Evolutionary conservation across 2,113 vertebrate species (phyloP), one percentile per base, ranked within the genome.

Genomic region (Raphicerus campestris): DNA sequence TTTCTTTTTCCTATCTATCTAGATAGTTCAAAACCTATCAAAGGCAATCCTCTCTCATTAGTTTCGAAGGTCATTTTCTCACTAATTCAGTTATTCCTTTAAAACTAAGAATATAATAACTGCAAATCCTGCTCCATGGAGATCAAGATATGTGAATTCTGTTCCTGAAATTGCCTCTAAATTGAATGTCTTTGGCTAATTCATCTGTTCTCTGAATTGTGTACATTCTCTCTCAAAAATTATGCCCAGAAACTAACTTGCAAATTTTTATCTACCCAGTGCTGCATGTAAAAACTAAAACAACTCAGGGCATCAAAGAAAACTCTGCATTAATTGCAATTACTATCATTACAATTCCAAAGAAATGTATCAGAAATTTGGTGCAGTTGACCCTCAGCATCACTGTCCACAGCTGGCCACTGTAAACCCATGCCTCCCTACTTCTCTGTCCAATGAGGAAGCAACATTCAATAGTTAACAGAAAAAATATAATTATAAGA

Each of bases 41-140:
- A 98, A 97, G 51, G 20, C 56, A 89, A 60, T 32, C 5, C n/a
- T 87, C 87, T 10, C 47, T 96, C 73, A 82, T 73, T 96, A 93
- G 58, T 42, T 95, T 94, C 66, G 2, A 56, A 94, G 22, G 19
- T 26, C 35, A 87, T 87, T 97, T 96, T 93, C 75, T 85, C 56
- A 83, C n/a, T 16, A 92, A 91, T 80, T 93, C 30, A 49, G 63
- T 83, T 94, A 88, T 87, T 89, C 39, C 42, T 91, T 95, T 91
- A 87, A 93, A 95, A 75, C 63, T 56, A 63, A 97, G 85, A 82
- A 28, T 32, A 66, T 53, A 93, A 81, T 70, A 84, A 92, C 15
- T 80, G 24, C 7, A 95, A 94, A 73, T 95, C 24, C 35, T 89
- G 9, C 63, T 17, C 28, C 20, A 47, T 42, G 14, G 81, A 93